phyloP scores from a whole-genome alignment of 1,140 invertebrate species.

The Drosophila auraria region DNA sequence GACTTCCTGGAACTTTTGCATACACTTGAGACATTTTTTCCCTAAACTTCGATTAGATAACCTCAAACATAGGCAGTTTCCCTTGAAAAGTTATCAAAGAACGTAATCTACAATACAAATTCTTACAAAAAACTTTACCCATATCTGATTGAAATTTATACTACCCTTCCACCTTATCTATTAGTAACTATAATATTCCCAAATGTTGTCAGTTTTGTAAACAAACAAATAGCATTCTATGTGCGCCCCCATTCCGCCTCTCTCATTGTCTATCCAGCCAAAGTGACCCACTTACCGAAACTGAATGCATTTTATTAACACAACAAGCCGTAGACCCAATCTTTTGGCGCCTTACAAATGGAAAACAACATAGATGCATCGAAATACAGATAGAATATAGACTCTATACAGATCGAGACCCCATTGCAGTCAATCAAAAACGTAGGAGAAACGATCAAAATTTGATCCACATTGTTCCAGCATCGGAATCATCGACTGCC shows the following conservation, averaged over 20 bases:
- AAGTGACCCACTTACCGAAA: constrained; percentile 53
- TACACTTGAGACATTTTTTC: constrained; percentile 3
- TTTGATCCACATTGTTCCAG: constrained; percentile 51
- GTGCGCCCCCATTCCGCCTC: background rate
- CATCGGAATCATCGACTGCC: constrained; percentile 29
- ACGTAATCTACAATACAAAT: background rate
- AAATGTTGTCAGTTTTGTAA: constrained; percentile 4
- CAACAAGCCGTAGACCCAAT: constrained; percentile 41
- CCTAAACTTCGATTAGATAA: background rate
- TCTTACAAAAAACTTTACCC: background rate
- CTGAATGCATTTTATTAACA: constrained; percentile 43
- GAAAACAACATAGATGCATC: constrained; percentile 52
- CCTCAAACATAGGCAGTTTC: no score
- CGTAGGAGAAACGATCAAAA: constrained; percentile 31
- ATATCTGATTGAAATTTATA: background rate
- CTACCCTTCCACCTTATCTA: background rate
- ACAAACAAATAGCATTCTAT: constrained; percentile 9
- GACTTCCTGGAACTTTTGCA: background rate
- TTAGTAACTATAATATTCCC: background rate
- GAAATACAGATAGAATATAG: background rate
- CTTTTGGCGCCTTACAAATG: constrained; percentile 72
- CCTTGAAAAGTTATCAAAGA: background rate
- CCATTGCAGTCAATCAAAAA: constrained; percentile 62
- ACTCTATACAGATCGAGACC: background rate
- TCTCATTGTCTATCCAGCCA: constrained; percentile 2